A percentile compares a stretch with the other conserved stretches of the same genome.
Evolutionary conservation across 1,140 invertebrate genomes (phyloP).

Genomic region (Aporrectodea caliginosa): DNA sequence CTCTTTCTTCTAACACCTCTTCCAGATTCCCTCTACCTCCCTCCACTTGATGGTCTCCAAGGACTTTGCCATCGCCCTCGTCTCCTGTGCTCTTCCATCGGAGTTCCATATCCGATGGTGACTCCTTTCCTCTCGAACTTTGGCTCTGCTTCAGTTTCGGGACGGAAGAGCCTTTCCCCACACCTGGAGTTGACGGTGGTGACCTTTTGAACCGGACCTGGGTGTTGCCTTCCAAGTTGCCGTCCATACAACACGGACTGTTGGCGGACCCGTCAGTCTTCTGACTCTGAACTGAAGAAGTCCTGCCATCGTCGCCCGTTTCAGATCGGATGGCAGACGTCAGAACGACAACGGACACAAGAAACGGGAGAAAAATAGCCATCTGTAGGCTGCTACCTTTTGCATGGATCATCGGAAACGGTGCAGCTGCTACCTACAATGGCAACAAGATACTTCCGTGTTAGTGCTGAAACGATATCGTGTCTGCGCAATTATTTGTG

Average conservation of each 20-base stretch:
- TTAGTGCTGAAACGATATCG: no score
- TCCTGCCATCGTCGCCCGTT: background rate
- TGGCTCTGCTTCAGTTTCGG: background rate
- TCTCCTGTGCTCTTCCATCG: background rate
- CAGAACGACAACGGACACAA: background rate
- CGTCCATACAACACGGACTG: no score
- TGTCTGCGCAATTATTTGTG: no score
- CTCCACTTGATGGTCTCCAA: no score
- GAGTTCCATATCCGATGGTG: background rate
- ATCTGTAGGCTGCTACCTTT: no score
- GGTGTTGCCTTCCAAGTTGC: no score
- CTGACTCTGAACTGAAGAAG: background rate
- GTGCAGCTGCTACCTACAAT: no score
- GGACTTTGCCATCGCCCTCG: no score
- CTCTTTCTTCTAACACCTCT: background rate
- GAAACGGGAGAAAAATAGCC: background rate
- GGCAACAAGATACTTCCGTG: no score
- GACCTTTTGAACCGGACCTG: background rate
- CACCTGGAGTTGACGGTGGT: background rate
- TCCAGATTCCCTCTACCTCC: background rate
- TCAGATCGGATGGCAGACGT: background rate
- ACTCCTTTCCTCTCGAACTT: background rate
- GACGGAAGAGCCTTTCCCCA: background rate
- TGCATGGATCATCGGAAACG: no score
- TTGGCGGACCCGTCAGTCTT: background rate